Base-by-base conservation (phyloP, 2,888 invertebrate species). In the Drosophila meridionalis region DNA sequence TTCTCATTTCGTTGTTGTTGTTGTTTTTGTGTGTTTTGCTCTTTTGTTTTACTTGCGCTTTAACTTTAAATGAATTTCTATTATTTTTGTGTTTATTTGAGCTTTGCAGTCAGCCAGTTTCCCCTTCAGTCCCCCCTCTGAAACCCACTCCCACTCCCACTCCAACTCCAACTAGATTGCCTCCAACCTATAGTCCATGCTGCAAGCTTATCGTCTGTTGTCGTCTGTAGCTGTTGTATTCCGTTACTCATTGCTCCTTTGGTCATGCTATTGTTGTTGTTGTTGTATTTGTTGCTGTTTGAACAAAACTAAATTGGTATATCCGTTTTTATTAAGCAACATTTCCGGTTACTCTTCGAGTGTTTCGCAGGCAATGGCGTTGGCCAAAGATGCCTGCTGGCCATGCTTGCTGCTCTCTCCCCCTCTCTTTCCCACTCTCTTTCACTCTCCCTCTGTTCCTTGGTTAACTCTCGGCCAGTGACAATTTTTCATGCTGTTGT, bases 271-370 rank as follows among this genome's bases (percentile, higher is more conserved):
- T 30, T 58, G 36, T 62, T 80, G 57, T 48, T 61, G 52, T 20
- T 58, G 69, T 48, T 69, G 43, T 75, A 62, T 47, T 53, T 67
- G 67, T 63, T 76, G 74, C 70, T 84, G 69, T 76, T 84, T 87
- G 82, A 82, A 84, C 89, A 89, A 76, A 89, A 88, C 88, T 89
- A 87, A 87, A 87, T 87, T 87, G 87, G 89, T 89, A 89, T 89
- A 89, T 87, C 89, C 87, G 87, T 87, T 89, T 89, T 87, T 87
- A 87, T 87, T 87, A 87, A 87, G 88, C 87, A 87, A 87, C 89
- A 89, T 87, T 87, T 87, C 87, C 89, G 89, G 89, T 89, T 81
- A 75, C 82, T 84, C 77, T 84, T 36, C 58, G 72, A 83, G 83
- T 86, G 83, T 78, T 36, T 86, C 64, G 80, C 82, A 76, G 50